Base-by-base conservation (phyloP, 2,888 invertebrate genomes). In the Boloria euphrosyne region DNA sequence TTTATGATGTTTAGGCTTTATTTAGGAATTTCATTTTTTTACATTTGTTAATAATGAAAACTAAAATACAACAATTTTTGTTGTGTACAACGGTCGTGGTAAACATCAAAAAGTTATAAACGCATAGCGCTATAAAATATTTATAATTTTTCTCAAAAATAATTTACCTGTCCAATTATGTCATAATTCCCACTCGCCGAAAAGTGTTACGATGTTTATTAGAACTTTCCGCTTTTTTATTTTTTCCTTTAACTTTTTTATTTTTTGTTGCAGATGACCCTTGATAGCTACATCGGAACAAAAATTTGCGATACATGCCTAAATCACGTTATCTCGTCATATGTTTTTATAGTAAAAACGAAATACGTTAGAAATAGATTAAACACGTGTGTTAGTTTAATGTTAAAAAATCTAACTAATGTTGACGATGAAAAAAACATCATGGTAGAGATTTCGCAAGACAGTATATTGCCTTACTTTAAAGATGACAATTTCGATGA, bases 291-390 rank as follows among this genome's bases (percentile, higher is more conserved):
- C 73, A 81, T 82, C 38, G 89, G 89, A 65, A 82, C 83, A 68
- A 90, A 89, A 83, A 85, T 92, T 76, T 92, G 91, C 67, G 81
- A 87, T 74, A 82, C 79, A 65, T 92, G 91, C 74, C 76, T 89
- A 68, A 81, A 85, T 65, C 80, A 81, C 68, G 85, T 88, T 2
- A 79, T 90, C 7, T 82, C 81, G 0, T 77, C 88, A 7, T 90
- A 89, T 62, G 74, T 88, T 47, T 90, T 91, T 59, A 79, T 81
- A 63, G 77, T 80, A 18, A 85, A 86, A 66, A 80, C 80, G 5
- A 76, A 79, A 17, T 84, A 84, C 51, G 79, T 82, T 65, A 80
- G 84, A 70, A 78, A 81, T 69, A 82, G 91, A 31, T 72, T 92
- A 14, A 77, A 83, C 4, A 80, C 75, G 0, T 91, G 90, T 55